These are phyloP conservation scores for Cyanoderma ruficeps DNA, from an alignment of 2,113 vertebrate species.

Conservation along the genomic window DNA sequence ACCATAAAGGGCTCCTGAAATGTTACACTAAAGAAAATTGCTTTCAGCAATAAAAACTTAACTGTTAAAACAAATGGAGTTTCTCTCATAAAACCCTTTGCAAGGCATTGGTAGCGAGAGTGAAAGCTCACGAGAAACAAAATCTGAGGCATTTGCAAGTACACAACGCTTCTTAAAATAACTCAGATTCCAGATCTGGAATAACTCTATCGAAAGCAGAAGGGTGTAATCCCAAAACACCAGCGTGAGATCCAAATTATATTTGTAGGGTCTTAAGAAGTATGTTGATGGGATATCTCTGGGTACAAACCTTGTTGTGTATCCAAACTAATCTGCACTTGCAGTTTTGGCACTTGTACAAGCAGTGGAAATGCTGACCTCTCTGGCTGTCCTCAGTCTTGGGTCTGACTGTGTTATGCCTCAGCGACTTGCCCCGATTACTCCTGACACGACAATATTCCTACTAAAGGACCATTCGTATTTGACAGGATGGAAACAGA, in stretches of 20 bases:
- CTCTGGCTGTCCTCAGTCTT: not conserved
- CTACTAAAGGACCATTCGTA: not conserved
- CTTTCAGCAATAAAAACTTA: conserved; percentile 60
- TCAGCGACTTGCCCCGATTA: not conserved
- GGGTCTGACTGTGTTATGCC: not conserved
- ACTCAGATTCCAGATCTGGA: not conserved
- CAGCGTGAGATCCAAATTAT: not conserved
- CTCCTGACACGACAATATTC: not conserved
- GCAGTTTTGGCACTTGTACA: not conserved
- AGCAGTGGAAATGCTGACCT: not conserved
- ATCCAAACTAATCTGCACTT: not conserved
- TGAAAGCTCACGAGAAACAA: not conserved
- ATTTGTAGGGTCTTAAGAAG: not conserved
- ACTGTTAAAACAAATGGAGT: conserved; percentile 49
- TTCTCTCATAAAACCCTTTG: conserved; percentile 4
- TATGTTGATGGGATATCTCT: not conserved
- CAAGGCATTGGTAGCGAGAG: not conserved
- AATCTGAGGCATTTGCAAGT: not conserved
- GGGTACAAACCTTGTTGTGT: not conserved
- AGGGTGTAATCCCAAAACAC: not conserved
- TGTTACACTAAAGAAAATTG: conserved; percentile 60
- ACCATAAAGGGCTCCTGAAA: conserved; percentile 55
- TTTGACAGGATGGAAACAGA: not conserved
- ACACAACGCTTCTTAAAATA: not conserved
- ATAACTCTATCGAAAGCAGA: not conserved